Evolutionary conservation across 2,888 invertebrate genomes (phyloP).

Genomic region (Pseudoips prasinana): DNA sequence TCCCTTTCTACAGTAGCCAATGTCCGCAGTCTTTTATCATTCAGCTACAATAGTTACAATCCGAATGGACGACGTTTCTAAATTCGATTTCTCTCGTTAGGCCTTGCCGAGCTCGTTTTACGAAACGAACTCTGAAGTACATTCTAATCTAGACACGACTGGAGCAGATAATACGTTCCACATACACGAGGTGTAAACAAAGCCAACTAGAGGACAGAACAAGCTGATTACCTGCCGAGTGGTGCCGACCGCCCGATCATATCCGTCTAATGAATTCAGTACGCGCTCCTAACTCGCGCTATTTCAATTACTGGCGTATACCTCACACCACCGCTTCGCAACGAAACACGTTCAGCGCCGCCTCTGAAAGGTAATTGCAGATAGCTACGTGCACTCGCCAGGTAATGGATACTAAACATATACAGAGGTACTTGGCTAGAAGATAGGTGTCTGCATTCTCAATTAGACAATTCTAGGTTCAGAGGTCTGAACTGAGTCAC

Average conservation of each 20-base stretch:
- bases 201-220: constrained; percentile 29
- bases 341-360: constrained; percentile 20
- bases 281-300: constrained; percentile 26
- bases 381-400: constrained; percentile 28
- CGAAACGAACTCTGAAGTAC: constrained; percentile 10
- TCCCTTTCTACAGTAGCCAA: too few relatives aligned
- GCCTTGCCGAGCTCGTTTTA: constrained; percentile 16
- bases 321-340: constrained; percentile 1
- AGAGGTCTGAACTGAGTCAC: constrained; percentile 19
- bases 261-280: constrained; percentile 35
- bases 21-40: too few relatives aligned
- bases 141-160: neutral
- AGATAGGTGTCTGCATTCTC: constrained; percentile 37
- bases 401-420: constrained; percentile 30
- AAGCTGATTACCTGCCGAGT: constrained; percentile 23
- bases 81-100: constrained; percentile 26
- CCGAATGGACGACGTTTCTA: neutral
- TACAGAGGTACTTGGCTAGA: constrained; percentile 10
- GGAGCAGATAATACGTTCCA: constrained; percentile 11
- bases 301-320: constrained; percentile 32
- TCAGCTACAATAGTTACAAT: too few relatives aligned
- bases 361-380: constrained; percentile 24
- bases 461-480: constrained; percentile 41
- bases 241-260: constrained; percentile 13
- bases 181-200: constrained; percentile 21